Evolutionary conservation across 2,888 invertebrate species (phyloP).

Genomic region (Phortica okadai): DNA sequence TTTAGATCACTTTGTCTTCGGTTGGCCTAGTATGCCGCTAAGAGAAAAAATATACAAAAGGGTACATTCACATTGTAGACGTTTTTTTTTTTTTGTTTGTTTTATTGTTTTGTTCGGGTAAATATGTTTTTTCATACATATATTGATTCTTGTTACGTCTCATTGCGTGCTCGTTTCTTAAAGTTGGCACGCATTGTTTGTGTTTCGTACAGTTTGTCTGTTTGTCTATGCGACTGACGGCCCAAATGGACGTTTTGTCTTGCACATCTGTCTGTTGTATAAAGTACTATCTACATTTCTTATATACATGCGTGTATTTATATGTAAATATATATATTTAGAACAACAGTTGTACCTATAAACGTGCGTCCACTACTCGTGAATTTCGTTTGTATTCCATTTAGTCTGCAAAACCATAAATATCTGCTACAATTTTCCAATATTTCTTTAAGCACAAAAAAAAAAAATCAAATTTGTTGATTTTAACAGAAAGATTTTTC

Average conservation of each 20-base stretch:
- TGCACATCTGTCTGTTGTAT: not conserved
- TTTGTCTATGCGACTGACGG: not conserved
- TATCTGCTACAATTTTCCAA: conserved; percentile 23
- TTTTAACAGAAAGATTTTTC: conserved; percentile 4
- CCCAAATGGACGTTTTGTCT: not conserved
- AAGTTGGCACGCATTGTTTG: not conserved
- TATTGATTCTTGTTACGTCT: too few relatives aligned
- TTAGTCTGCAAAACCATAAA: conserved; percentile 12
- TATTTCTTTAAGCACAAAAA: not conserved
- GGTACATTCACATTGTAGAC: conserved; percentile 7
- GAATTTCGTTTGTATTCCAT: not conserved
- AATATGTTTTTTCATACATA: not conserved
- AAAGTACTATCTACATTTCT: not conserved
- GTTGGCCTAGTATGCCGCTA: not conserved
- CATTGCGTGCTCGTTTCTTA: too few relatives aligned
- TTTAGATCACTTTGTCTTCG: too few relatives aligned
- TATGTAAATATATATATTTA: not conserved
- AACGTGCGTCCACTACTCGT: not conserved
- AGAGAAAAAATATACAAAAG: not conserved
- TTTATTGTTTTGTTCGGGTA: not conserved
- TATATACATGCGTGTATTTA: not conserved
- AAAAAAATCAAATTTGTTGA: not conserved
- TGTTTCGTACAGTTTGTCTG: not conserved
- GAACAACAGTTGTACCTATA: not conserved
- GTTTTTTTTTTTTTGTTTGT: not conserved